Evolutionary conservation across 2,113 vertebrate genomes (phyloP), one percentile per base, ranked within the genome.

Genomic region (Rhea pennata): DNA sequence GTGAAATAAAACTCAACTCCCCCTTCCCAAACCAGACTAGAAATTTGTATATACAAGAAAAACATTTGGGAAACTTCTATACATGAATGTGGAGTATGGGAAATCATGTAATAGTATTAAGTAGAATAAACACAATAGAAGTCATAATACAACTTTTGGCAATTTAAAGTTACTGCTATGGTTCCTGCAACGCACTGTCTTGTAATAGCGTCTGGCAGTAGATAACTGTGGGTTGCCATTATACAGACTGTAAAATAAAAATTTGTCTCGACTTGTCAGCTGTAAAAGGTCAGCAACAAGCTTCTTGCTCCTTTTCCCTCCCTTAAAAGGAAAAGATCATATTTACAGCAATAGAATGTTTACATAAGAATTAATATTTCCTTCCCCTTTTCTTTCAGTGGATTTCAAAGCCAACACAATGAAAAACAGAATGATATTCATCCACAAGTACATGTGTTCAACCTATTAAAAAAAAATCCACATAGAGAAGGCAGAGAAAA

Each of bases 141-240:
- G 29, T 53, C 48, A 27, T 22, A 84, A 67, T 29, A 89, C 6
- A 91, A 6, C 19, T 94, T 96, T 89, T 89, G 87, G 80, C 78
- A 91, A 92, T 83, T 91, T 40, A 21, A 93, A 91, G 33, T 87
- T 87, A 77, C 62, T 64, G 87, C 5, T 29, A 31, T 2, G 29
- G 46, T 76, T 46, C 59, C 82, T 80, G 40, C 22, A 76, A 75
- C 58, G 82, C 27, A 87, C 8, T 56, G 39, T 22, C 71, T 53
- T 44, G 67, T 75, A 76, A 90, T 11, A 21, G 62, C 53, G 93
- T 81, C 70, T 85, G 85, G 84, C 78, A 96, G 91, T 90, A 93
- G 62, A 0, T 24, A 65, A 70, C 50, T 31, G 33, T 90, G 53
- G 12, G 39, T 78, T 81, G 92, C 76, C 27, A 78, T 67, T 58